Base-by-base conservation (phyloP, 2,888 invertebrate genomes). In the Microplitis manilae region DNA sequence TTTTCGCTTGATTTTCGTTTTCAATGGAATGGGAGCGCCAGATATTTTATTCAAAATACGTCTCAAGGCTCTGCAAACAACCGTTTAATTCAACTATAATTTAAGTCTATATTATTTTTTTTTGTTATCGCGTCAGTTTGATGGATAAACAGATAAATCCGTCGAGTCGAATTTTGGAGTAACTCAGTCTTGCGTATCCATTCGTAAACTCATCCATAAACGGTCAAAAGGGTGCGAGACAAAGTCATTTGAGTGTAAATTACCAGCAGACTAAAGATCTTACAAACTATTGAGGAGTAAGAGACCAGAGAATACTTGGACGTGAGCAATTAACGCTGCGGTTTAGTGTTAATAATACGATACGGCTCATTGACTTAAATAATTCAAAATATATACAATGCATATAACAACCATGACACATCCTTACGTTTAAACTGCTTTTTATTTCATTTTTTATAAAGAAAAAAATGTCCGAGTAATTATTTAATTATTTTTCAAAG, bases 251-350 rank as follows among this genome's bases (percentile, higher is more conserved):
- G 30, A 72, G 72, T 50, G 71, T 72, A 68, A 64, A 65, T 50
- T 50, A 50, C 50, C 9, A 13, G 9, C 50, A 50, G 50, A 50
- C 50, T 50, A 50, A 50, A 50, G 50, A 50, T 50, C 13, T 50
- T 50, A 67, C 40, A 75, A 40, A 50, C 60, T 60, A 61, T 17
- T 40, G 64, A 64, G 6, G 67, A 71, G 30, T 9, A 68, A 70
- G 9, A 50, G 50, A 68, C 17, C 5, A 39, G 73, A 69, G 62
- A 38, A 69, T 40, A 68, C 50, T 68, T 67, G 67, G 17, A 68
- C 72, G 39, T 73, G 80, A 79, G 78, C 79, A 79, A 81, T 79
- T 79, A 77, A 68, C 79, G 62, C 65, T 65, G 68, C 72, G 72
- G 69, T 64, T 50, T 65, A 70, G 60, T 75, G 76, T 75, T 79